Evolutionary conservation across 2,888 invertebrate genomes (phyloP), one percentile per base, ranked within the genome.

Genomic region (Mesoligia furuncula): DNA sequence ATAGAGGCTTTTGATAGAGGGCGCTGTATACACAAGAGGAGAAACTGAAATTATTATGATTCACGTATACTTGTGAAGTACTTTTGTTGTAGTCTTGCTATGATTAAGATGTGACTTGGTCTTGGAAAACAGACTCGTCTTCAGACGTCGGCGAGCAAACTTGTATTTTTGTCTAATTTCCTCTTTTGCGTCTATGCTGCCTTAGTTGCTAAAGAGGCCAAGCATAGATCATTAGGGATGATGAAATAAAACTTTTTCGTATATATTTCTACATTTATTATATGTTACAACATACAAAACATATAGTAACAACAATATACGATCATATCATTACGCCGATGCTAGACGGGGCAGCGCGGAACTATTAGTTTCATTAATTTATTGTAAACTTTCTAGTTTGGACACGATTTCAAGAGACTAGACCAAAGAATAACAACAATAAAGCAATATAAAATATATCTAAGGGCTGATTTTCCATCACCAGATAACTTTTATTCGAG

Each of bases 231-330:
- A 64, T 39, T 65, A 36, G 17, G 65, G n/a, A 66, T 39, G 20
- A 20, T 57, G 11, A 42, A 88, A 85, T 83, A 76, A 87, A 88
- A 87, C 69, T 54, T n/a, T 57, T 20, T 42, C 7, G 5, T 24
- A 45, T 70, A 70, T 72, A 79, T 80, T 73, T 90, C 92, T 93
- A 92, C 93, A 89, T 94, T 91, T 92, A 93, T 92, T 92, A 89
- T 90, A 90, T 91, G 89, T 90, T 89, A 93, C 93, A 93, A 94
- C 92, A 94, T 93, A 93, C 91, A 93, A 93, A 94, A 94, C 93
- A 92, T 92, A 90, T 76, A 92, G 87, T 91, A 93, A 93, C 93
- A 94, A 93, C 91, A 90, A 91, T 91, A 90, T 89, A 89, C 86
- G 86, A 72, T 75, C 81, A 76, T 79, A 78, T 78, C 39, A 78